phyloP scores from a whole-genome alignment of 2,888 invertebrate species.

The Chromoteleia sp. region DNA sequence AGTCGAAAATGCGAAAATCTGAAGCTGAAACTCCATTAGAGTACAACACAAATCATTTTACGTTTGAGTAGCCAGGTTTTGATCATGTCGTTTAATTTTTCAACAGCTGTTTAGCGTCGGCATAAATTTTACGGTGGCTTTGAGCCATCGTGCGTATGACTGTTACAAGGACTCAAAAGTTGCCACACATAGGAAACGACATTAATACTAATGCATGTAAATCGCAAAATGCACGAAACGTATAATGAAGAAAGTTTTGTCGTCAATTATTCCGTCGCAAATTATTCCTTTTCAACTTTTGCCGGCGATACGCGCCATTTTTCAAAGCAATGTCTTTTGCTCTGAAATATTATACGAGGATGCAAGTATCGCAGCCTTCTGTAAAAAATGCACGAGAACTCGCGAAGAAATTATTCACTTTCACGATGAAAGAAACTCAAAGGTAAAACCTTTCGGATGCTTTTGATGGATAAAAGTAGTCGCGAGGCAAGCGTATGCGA shows the following conservation, averaged over 20 bases:
- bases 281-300: constrained; percentile 51
- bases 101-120: constrained; percentile 27
- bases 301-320: constrained; percentile 39
- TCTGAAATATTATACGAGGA: constrained; percentile 48
- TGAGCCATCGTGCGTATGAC: constrained; percentile 6
- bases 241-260: constrained; percentile 50
- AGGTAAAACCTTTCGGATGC: constrained; percentile 73
- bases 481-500: constrained; percentile 56
- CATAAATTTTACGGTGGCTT: constrained; percentile 20
- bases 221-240: constrained; percentile 31
- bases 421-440: constrained; percentile 69
- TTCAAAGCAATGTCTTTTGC: constrained; percentile 50
- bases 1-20: not conserved
- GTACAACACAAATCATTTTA: constrained; percentile 27
- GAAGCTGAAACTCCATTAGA: not conserved
- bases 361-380: constrained; percentile 45
- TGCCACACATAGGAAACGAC: constrained; percentile 2
- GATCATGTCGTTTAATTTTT: constrained; percentile 34
- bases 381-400: constrained; percentile 64
- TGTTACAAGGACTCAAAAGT: constrained; percentile 19
- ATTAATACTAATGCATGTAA: constrained; percentile 45
- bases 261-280: constrained; percentile 52
- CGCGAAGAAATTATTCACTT: constrained; percentile 70
- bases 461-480: constrained; percentile 71
- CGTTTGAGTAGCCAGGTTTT: constrained; percentile 16